A percentile compares a stretch with the other conserved stretches of the same genome.
phyloP scores from a whole-genome alignment of 2,888 invertebrate genomes.

The Tethea ocularis region DNA sequence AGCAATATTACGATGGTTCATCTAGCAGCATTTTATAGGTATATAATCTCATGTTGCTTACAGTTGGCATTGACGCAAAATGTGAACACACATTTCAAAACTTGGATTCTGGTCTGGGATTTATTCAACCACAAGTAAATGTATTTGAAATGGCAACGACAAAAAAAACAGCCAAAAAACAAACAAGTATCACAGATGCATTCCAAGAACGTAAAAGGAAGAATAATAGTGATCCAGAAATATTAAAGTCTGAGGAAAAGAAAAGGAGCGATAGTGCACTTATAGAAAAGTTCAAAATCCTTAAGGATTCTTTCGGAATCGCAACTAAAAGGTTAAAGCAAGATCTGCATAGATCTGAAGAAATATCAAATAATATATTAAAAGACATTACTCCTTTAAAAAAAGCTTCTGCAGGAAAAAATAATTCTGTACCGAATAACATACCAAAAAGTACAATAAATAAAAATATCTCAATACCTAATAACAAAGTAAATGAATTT shows the following conservation, averaged over 20 bases:
- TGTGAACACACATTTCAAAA: constrained; percentile 62
- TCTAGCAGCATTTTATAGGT: not conserved
- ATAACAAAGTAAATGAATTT: constrained; percentile 13
- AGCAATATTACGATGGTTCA: not conserved
- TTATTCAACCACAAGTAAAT: constrained; percentile 17
- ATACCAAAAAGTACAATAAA: not conserved
- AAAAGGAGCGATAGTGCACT: constrained; percentile 60
- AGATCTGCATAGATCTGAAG: constrained; percentile 34
- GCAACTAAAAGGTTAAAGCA: constrained; percentile 48
- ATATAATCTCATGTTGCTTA: constrained; percentile 32
- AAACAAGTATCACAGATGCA: constrained; percentile 50
- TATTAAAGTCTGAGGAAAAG: constrained; percentile 61
- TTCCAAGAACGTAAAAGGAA: constrained; percentile 66
- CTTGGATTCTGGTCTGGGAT: constrained; percentile 28
- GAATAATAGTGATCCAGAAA: constrained; percentile 33
- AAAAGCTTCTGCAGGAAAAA: constrained; percentile 6
- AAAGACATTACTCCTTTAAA: constrained; percentile 24
- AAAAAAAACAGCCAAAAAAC: constrained; percentile 33
- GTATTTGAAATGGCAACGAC: constrained; percentile 13
- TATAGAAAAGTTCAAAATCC: constrained; percentile 54
- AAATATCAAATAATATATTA: constrained; percentile 36
- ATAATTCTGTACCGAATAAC: not conserved
- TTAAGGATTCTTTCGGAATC: constrained; percentile 59
- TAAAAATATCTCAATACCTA: constrained; percentile 2
- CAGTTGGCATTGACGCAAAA: constrained; percentile 81